Base-by-base conservation (phyloP, 1,140 invertebrate species). In the Drosophila lacertosa region DNA sequence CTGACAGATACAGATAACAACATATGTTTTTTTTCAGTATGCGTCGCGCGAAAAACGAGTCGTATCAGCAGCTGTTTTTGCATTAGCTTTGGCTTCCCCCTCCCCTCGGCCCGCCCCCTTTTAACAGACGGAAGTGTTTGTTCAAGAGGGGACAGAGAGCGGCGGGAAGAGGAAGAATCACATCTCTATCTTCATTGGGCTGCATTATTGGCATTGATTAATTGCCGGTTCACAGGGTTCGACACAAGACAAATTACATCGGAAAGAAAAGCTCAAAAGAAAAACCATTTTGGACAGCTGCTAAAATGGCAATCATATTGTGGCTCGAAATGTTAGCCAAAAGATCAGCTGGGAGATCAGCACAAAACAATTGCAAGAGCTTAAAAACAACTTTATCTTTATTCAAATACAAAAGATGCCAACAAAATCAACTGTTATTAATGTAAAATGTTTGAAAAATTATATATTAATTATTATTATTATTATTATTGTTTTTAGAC, bases 1-100 rank as follows among this genome's bases (percentile, higher is more conserved):
- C 79, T 65, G 81, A 62, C 64, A 83, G 59, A 74, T 70, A 82
- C 74, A 73, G 69, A 83, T 78, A 82, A 73, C 63, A 84, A 73
- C 76, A 84, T 84, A 76, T 86, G 76, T 76, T 75, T 70, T 37
- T 76, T 75, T 70, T 37, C 47, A 42, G 50, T 35, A 55, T 64
- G 44, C 63, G 48, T 24, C 50, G 48, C 26, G 6, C 26, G 40
- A 33, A 37, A 50, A 70, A 68, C 29, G 53, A 39, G 15, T 13
- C 22, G 44, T 57, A 69, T 69, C 59, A 63, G 24, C 66, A 64
- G 59, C 59, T 42, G 59, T 29, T 64, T n/a, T n/a, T n/a, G n/a
- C n/a, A n/a, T n/a, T 55, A 58, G 11, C 26, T n/a, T 15, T 44
- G 24, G 6, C 24, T 40, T 24, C 26, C 44, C 33, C 42, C 45